Evolutionary conservation across 2,888 invertebrate species (phyloP).

Genomic region (Gortyna flavago): DNA sequence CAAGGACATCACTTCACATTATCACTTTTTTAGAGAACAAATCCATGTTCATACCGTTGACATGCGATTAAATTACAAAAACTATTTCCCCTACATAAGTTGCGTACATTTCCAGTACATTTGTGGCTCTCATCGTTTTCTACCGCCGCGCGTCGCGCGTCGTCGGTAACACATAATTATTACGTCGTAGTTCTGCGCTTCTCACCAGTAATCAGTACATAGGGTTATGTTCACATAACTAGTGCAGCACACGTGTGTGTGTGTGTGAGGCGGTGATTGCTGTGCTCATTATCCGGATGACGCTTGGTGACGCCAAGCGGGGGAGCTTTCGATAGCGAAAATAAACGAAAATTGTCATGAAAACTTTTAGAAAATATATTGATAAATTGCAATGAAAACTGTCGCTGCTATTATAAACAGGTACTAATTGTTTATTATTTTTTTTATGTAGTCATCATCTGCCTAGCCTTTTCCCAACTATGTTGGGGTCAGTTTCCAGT

Average conservation of each 20-base stretch:
- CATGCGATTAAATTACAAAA: neutral
- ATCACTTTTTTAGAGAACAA: neutral
- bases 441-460: neutral
- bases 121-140: constrained; percentile 9
- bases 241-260: constrained; percentile 14
- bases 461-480: too few species aligned
- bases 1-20: too few species aligned
- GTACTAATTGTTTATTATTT: neutral
- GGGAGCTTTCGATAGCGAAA: constrained; percentile 27
- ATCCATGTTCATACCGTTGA: neutral
- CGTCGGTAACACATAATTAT: constrained; percentile 49
- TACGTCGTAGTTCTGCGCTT: constrained; percentile 11
- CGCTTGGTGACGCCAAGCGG: constrained; percentile 61
- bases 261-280: constrained; percentile 66
- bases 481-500: too few species aligned
- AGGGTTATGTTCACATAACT: constrained; percentile 42
- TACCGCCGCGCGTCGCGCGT: neutral
- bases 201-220: constrained; percentile 47
- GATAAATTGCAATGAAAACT: neutral
- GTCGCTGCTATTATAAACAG: neutral
- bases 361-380: neutral
- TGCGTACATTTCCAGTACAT: constrained; percentile 16
- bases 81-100: neutral
- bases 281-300: constrained; percentile 75
- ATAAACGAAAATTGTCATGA: neutral